Evolutionary conservation across 2,888 invertebrate species (phyloP).

Genomic region (Dolomedes plantarius): DNA sequence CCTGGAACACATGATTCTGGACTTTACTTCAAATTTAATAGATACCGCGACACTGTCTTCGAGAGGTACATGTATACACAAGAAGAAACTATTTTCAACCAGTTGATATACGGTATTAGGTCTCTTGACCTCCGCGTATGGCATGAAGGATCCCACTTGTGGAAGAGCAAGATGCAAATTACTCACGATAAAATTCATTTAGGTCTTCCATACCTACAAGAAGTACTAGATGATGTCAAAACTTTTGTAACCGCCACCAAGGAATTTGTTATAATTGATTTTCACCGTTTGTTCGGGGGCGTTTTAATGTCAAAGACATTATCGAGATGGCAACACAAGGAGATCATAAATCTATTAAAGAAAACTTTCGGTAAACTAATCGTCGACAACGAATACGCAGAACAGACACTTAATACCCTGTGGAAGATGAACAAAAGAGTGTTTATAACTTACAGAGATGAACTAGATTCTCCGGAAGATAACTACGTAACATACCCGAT

Average conservation of each 20-base stretch:
- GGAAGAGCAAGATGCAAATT: neutral
- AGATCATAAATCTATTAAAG: slow-evolving; percentile 10
- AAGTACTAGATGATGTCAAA: slow-evolving; percentile 80
- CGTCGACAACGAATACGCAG: neutral
- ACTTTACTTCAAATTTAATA: slow-evolving; percentile 47
- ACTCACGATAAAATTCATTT: slow-evolving; percentile 9
- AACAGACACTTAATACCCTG: neutral
- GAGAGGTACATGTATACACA: slow-evolving; percentile 78
- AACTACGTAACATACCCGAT: neutral
- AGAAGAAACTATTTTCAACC: slow-evolving; percentile 87
- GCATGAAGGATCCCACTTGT: slow-evolving; percentile 2
- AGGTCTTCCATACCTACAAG: slow-evolving; percentile 54
- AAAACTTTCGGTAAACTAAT: slow-evolving; percentile 10
- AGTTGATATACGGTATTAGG: slow-evolving; percentile 88
- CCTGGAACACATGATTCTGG: slow-evolving; percentile 72
- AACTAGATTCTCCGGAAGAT: neutral
- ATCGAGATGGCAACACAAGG: slow-evolving; percentile 8
- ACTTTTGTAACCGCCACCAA: slow-evolving; percentile 80
- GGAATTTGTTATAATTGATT: slow-evolving; percentile 83
- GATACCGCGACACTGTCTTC: slow-evolving; percentile 13
- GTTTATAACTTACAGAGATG: neutral
- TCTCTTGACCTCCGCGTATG: slow-evolving; percentile 69
- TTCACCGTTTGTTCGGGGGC: slow-evolving; percentile 80
- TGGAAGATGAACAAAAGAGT: slow-evolving; percentile 19
- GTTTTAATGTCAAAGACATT: neutral